Evolutionary conservation across 1,140 invertebrate species (phyloP), one percentile per base, ranked within the genome.

Genomic region (Leguminivora glycinivorella): DNA sequence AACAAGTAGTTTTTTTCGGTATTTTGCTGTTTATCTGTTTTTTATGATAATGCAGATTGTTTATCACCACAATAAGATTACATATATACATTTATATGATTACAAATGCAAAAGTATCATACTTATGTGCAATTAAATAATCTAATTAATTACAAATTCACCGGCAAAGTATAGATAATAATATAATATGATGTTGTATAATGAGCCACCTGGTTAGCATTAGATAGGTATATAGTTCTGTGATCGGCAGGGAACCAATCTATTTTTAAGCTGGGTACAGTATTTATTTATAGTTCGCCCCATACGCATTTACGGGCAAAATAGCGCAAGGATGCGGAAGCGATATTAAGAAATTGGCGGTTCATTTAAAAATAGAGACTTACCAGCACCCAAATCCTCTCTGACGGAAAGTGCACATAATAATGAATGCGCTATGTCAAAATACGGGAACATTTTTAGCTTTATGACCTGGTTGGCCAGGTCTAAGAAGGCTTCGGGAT

Each of bases 391-490:
- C 81, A 99, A 94, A 94, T 99, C 99, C 91, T 99, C 98, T 84
- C 98, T 94, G 67, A 99, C 96, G 83, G 97, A 96, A 73, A 98
- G 92, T 84, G 97, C 97, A 90, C 96, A 97, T 47, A 98, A 93
- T 78, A 97, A 94, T 92, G 95, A 96, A 92, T 99, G 98, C 73
- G 98, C 98, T 82, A 99, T 96, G 90, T 99, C 98, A 92, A 99
- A 99, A 93, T 99, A 99, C 40, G 99, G 99, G 91, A 96, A 99
- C 98, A 99, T 99, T 94, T 99, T 99, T 76, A 99, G 94, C 92
- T 99, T 99, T 77, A 98, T 98, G 90, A 99, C 97, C 94, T 98
- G 97, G 92, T 99, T 99, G 92, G 98, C 98, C 93, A 99, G 94
- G 89, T 99, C 98, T 83, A 99, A 94, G 92, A 99, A 99, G 56